Base-by-base conservation (phyloP, 2,888 invertebrate species). In the Tinea pellionella region DNA sequence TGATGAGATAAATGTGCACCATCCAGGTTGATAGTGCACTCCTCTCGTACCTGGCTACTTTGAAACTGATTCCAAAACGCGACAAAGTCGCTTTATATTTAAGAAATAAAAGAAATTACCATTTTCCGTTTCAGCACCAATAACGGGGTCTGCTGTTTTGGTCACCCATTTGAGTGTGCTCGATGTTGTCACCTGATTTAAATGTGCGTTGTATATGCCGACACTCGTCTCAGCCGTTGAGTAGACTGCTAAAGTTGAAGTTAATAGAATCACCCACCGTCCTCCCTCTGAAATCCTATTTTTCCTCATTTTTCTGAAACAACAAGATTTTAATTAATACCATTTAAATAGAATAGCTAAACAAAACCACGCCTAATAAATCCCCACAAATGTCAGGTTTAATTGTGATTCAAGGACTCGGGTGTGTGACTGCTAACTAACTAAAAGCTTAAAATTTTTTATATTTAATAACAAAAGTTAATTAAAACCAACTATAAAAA, bases 111-210 rank as follows among this genome's bases (percentile, higher is more conserved):
- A n/a, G n/a, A n/a, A 9, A 1, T 47, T 73, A 85, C 86, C 86
- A 75, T 78, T 65, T 62, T 77, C 72, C 59, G 83, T 79, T 60
- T 77, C 71, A 59, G 84, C 80, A 65, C 93, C 94, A 47, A 92
- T 83, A 19, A 95, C 93, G 59, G 92, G 92, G 67, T 90, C 90
- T 63, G 66, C 70, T 75, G 79, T 80, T 6, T 71, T 71, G 67
- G 41, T 84, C 81, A 67, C 75, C 95, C 95, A 96, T 70, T 90
- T 90, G 59, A 95, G 86, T 0, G 94, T 94, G 69, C 92, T 94
- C 7, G 95, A 96, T 3, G 95, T 95, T 60, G 94, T 88, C 61
- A 92, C 88, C 76, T 94, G 94, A 63, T 91, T 90, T 62, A 89
- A 74, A 70, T 70, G 83, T 59, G 83, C 72, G 64, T 83, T 84